Percentiles rank a stretch among this genome's conserved stretches.
Conservation (phyloP, 2,888 invertebrate species). For the Ennomos erosarius region DNA sequence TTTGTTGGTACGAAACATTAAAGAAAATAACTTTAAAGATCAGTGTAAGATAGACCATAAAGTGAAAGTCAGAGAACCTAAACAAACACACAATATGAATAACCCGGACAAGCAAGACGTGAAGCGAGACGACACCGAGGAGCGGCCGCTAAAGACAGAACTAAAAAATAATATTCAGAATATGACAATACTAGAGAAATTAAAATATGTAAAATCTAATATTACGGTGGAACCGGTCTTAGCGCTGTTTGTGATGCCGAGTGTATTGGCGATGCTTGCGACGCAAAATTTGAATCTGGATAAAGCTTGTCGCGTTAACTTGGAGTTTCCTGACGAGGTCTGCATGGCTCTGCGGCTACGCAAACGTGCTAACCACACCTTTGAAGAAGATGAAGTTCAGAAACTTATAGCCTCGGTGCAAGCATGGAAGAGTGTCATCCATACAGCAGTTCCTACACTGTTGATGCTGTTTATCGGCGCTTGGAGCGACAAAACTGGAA, state of each 20-base stretch:
- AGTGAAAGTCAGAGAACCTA: conserved; percentile 25
- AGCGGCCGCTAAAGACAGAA: conserved; percentile 63
- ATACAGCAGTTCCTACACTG: conserved; percentile 81
- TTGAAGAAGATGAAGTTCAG: conserved; percentile 88
- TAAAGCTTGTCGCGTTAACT: conserved; percentile 93
- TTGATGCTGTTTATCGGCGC: conserved; percentile 86
- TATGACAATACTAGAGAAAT: conserved; percentile 73
- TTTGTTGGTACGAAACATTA: not conserved
- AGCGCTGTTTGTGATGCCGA: conserved; percentile 87
- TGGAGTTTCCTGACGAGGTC: conserved; percentile 88
- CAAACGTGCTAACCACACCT: conserved; percentile 87
- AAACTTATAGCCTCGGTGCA: conserved; percentile 83
- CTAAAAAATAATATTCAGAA: conserved; percentile 55
- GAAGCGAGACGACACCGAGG: conserved; percentile 56
- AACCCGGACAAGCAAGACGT: conserved; percentile 49
- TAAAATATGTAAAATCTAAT: conserved; percentile 79
- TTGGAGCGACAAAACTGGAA: conserved; percentile 86
- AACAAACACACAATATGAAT: conserved; percentile 52
- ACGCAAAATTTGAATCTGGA: conserved; percentile 94
- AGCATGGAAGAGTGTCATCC: conserved; percentile 83
- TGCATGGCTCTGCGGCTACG: conserved; percentile 90
- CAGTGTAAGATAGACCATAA: conserved; percentile 17
- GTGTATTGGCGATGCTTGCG: conserved; percentile 88
- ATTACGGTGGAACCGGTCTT: conserved; percentile 89
- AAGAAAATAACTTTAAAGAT: not conserved